Evolutionary conservation across 2,113 vertebrate species (phyloP).

Genomic region (Rhinolophus ferrumequinum): DNA sequence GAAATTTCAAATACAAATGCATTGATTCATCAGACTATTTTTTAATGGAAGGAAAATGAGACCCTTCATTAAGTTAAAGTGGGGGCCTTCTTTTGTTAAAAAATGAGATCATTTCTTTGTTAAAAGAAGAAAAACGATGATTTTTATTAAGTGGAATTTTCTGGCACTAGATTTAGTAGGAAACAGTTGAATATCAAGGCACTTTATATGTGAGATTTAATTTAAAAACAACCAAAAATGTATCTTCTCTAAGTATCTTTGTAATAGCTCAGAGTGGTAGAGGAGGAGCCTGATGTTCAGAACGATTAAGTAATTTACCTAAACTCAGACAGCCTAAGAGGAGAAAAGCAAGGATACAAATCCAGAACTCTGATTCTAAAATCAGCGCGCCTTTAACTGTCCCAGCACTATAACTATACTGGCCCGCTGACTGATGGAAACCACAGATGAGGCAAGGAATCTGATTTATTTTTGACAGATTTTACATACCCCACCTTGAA

Average conservation of each 20-base stretch:
- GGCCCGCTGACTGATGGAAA: neutral
- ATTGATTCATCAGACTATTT: neutral
- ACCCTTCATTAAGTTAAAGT: slow-evolving; percentile 1
- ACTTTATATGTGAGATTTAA: neutral
- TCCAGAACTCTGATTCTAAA: neutral
- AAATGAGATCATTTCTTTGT: neutral
- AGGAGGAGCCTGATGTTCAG: neutral
- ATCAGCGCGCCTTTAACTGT: neutral
- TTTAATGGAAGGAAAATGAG: neutral
- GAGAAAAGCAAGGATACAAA: neutral
- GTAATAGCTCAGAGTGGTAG: neutral
- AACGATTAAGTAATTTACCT: neutral
- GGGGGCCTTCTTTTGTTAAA: neutral
- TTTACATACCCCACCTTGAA: neutral
- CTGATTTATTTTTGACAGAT: neutral
- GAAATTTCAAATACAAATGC: slow-evolving; percentile 38
- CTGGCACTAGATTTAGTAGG: neutral
- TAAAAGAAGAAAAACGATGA: neutral
- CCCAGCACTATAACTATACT: neutral
- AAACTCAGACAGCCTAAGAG: neutral
- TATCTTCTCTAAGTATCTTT: neutral
- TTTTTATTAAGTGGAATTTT: slow-evolving; percentile 33
- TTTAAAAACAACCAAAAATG: neutral
- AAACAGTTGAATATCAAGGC: neutral
- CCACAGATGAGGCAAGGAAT: neutral